Evolutionary conservation across 2,888 invertebrate species (phyloP).

Genomic region (Drosophila stalkeri): DNA sequence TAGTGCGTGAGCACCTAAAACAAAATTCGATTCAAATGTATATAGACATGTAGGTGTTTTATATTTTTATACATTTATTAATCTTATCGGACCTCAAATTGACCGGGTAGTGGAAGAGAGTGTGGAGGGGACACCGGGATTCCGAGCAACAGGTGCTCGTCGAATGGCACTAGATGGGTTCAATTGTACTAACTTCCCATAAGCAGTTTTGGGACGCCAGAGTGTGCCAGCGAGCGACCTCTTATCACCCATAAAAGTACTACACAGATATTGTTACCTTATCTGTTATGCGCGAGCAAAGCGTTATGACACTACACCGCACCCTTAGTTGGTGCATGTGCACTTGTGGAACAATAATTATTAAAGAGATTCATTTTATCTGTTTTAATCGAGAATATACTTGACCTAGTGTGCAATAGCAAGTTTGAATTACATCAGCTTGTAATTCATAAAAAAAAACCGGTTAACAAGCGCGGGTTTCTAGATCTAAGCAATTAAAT

Average conservation of each 20-base stretch:
- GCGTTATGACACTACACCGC: conserved; percentile 46
- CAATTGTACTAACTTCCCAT: conserved; percentile 44
- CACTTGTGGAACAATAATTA: conserved; percentile 41
- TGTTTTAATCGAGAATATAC: conserved; percentile 44
- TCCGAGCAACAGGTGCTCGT: conserved; percentile 66
- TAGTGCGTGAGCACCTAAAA: conserved; percentile 52
- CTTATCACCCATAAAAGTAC: conserved; percentile 60
- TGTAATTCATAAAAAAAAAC: conserved; percentile 38
- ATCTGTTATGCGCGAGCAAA: conserved; percentile 49
- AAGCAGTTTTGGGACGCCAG: conserved; percentile 24
- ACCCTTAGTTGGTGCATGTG: conserved; percentile 50
- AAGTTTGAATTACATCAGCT: conserved; percentile 68
- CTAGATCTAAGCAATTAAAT: conserved; percentile 22
- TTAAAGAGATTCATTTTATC: conserved; percentile 24
- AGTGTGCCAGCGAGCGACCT: conserved; percentile 23
- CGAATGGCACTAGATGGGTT: conserved; percentile 46
- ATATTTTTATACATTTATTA: conserved; percentile 62
- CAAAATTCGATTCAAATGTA: conserved; percentile 23
- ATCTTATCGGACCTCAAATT: conserved; percentile 66
- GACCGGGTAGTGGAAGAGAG: conserved; percentile 38
- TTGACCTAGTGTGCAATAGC: conserved; percentile 73
- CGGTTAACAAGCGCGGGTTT: conserved; percentile 51
- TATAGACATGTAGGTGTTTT: conserved; percentile 47
- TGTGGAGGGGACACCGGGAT: neutral
- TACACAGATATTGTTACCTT: conserved; percentile 51